phyloP scores from a whole-genome alignment of 1,140 invertebrate genomes.

The Muscidifurax raptorellus region DNA sequence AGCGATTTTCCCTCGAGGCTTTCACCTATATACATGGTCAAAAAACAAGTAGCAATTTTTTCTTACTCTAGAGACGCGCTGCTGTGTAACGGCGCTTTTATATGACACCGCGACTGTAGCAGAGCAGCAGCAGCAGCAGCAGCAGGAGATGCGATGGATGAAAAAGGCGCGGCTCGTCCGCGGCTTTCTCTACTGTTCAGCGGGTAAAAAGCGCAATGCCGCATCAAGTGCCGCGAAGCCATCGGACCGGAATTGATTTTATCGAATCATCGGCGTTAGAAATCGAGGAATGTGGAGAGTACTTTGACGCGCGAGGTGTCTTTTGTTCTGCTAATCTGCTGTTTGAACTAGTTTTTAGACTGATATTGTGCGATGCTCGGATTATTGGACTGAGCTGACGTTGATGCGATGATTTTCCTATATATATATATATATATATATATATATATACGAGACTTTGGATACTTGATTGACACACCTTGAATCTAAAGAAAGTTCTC shows the following conservation, averaged over 20 bases:
- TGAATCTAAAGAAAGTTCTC: too few species aligned
- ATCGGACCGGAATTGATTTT: slow-evolving; percentile 33
- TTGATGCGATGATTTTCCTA: too few species aligned
- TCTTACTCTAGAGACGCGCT: too few species aligned
- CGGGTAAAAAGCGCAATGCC: slow-evolving; percentile 12
- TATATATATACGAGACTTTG: too few species aligned
- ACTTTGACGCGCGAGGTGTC: background rate
- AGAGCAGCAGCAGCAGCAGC: background rate
- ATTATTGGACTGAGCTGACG: too few species aligned
- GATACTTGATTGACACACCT: too few species aligned
- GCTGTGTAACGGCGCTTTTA: slow-evolving; percentile 34
- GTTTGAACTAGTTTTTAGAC: too few species aligned
- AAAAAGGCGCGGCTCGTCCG: background rate
- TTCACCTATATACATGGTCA: background rate
- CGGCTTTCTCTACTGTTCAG: slow-evolving; percentile 18
- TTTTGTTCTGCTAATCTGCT: too few species aligned
- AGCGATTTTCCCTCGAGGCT: background rate
- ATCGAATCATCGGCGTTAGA: slow-evolving; percentile 27
- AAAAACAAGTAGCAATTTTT: background rate
- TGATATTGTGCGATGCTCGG: too few species aligned
- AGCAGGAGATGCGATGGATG: background rate
- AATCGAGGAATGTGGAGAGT: background rate
- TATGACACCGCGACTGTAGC: background rate
- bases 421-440: too few species aligned
- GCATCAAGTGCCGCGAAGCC: background rate